These are phyloP conservation scores for Nasua narica DNA, from an alignment of 2,797 vertebrate species.

Conservation along the genomic window DNA sequence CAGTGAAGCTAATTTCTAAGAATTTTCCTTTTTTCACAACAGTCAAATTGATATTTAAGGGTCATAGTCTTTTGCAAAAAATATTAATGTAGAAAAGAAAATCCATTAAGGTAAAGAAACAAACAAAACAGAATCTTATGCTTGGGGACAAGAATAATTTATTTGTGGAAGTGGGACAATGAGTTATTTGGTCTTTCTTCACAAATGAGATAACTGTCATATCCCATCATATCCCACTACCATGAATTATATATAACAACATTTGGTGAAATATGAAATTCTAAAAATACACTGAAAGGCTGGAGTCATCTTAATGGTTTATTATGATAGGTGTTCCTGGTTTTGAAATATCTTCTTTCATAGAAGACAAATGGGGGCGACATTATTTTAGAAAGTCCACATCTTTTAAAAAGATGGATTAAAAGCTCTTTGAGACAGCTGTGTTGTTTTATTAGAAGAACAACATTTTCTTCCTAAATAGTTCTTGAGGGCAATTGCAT, in stretches of 20 bases:
- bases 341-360: constrained; percentile 76
- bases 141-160: constrained; percentile 68
- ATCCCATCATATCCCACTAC: constrained; percentile 58
- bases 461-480: constrained; percentile 74
- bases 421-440: constrained; percentile 70
- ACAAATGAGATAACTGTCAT: constrained; percentile 70
- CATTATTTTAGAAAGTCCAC: constrained; percentile 78
- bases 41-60: constrained; percentile 52
- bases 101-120: constrained; percentile 67
- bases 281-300: constrained; percentile 78
- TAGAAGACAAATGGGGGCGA: constrained; percentile 69
- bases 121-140: constrained; percentile 57
- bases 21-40: constrained; percentile 30
- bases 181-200: constrained; percentile 71
- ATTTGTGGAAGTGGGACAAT: constrained; percentile 66
- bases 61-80: constrained; percentile 54
- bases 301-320: constrained; percentile 77
- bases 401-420: constrained; percentile 79
- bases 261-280: constrained; percentile 77
- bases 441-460: constrained; percentile 61
- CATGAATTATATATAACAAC: constrained; percentile 76
- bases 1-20: constrained; percentile 24
- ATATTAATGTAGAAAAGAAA: constrained; percentile 51
- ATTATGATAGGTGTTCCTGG: constrained; percentile 76
- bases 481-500: constrained; percentile 53